Evolutionary conservation across 2,888 invertebrate genomes (phyloP), one percentile per base, ranked within the genome.

Genomic region (Muscina levida): DNA sequence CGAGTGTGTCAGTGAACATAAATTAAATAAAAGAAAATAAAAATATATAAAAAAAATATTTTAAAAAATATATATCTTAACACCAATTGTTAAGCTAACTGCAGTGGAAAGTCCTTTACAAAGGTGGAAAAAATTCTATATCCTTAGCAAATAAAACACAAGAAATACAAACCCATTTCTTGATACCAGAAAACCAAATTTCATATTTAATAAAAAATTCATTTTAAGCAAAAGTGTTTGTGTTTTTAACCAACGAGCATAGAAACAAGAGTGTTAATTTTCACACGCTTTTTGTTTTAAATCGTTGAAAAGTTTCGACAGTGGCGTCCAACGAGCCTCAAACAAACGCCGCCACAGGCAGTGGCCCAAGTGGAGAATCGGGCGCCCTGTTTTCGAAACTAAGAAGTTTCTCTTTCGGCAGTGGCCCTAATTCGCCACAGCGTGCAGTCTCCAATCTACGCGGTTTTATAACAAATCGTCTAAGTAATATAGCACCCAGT

Each of bases 371-470:
- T 72, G 81, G 85, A 67, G 92, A 92, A 84, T 88, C 90, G 88
- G 92, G 90, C 89, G 92, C 93, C 89, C 92, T 94, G 92, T 91
- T 93, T 89, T 93, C 93, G 90, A 92, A 93, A 91, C 91, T 93
- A 90, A 92, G 92, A 89, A 93, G 93, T 88, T 93, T 93, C 91
- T 92, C 94, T 91, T 93, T 94, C 85, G 93, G 94, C 85, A 89
- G 89, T 90, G 93, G 94, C 89, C 93, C 93, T 87, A 93, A 93
- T 89, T 93, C 94, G 89, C 94, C 93, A 86, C 92, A 93, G 90
- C 92, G 94, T 86, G 94, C 94, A 88, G 94, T 95, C 89, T 93
- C 92, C 91, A 94, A 94, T 91, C 93, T 95, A 91, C 92, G 93
- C 89, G 95, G 95, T 87, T 94, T 93, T 92, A 93, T 95, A 85